phyloP scores from a whole-genome alignment of 2,888 invertebrate species.

The Caenorhabditis drosophilae region DNA sequence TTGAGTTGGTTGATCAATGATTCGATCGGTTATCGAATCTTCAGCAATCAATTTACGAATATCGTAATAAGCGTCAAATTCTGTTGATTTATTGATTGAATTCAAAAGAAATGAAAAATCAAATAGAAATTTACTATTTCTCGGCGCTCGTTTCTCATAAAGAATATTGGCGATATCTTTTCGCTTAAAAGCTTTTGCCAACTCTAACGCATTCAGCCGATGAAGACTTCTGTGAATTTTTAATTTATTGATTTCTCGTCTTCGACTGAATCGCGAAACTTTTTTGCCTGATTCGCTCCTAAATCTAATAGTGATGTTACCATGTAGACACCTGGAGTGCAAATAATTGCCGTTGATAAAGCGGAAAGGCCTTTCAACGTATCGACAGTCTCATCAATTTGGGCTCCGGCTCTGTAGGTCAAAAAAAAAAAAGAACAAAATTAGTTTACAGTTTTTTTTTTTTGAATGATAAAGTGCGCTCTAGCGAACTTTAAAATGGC shows the following conservation, averaged over 20 bases:
- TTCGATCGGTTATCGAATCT: slow-evolving; percentile 7
- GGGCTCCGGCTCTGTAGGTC: slow-evolving; percentile 20
- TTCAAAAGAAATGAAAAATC: background rate
- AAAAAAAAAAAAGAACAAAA: background rate
- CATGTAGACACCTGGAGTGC: slow-evolving; percentile 38
- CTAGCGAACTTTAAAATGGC: too few relatives aligned
- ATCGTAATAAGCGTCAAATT: slow-evolving; percentile 14
- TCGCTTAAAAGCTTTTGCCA: slow-evolving; percentile 31
- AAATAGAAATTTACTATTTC: slow-evolving; percentile 21
- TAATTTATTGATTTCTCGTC: background rate
- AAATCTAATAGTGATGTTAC: slow-evolving; percentile 44
- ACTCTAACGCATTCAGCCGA: slow-evolving; percentile 22
- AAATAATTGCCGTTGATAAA: slow-evolving; percentile 38
- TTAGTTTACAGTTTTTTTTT: too few relatives aligned
- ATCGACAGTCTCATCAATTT: slow-evolving; percentile 40
- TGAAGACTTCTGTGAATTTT: slow-evolving; percentile 8
- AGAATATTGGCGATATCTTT: slow-evolving; percentile 36
- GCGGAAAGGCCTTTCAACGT: slow-evolving; percentile 39
- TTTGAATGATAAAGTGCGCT: too few relatives aligned
- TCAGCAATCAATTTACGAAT: slow-evolving; percentile 18
- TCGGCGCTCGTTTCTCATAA: slow-evolving; percentile 19
- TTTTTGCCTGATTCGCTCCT: slow-evolving; percentile 41
- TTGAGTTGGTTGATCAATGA: slow-evolving; percentile 17
- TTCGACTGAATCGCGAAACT: background rate
- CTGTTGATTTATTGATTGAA: slow-evolving; percentile 4